Conservation (phyloP, 2,888 invertebrate species). For the Zaprionus obscuricornis region DNA sequence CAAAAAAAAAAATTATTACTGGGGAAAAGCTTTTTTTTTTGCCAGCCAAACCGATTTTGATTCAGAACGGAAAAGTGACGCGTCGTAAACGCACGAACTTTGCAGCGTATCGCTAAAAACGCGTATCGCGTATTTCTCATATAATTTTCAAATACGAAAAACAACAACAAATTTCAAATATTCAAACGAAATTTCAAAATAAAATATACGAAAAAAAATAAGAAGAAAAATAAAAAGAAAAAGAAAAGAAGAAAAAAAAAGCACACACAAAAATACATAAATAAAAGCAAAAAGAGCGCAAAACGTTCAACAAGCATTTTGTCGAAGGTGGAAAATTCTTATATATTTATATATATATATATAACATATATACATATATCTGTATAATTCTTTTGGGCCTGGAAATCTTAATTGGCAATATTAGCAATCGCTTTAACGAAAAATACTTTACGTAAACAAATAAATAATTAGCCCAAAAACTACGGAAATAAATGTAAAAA, state of each 20-base stretch:
- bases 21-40: conserved; percentile 72
- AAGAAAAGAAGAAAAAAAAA: conserved; percentile 7
- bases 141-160: conserved; percentile 34
- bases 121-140: conserved; percentile 33
- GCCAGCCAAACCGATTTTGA: conserved; percentile 51
- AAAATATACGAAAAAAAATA: conserved; percentile 18
- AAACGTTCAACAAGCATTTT: no score
- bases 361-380: no score
- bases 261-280: conserved; percentile 4
- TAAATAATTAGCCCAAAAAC: no score
- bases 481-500: no score
- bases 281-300: not conserved
- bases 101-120: conserved; percentile 29
- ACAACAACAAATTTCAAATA: conserved; percentile 14
- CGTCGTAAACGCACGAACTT: conserved; percentile 60
- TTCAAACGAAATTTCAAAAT: conserved; percentile 9
- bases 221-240: not conserved
- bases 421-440: no score
- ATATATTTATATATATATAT: no score
- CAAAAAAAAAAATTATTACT: conserved; percentile 54
- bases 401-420: no score
- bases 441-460: no score
- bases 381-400: no score
- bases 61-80: conserved; percentile 72
- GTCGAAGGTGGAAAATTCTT: no score